Percentiles rank a stretch among this genome's conserved stretches.
Conservation (phyloP, 2,113 vertebrate genomes). For the Notiomystis cincta region DNA sequence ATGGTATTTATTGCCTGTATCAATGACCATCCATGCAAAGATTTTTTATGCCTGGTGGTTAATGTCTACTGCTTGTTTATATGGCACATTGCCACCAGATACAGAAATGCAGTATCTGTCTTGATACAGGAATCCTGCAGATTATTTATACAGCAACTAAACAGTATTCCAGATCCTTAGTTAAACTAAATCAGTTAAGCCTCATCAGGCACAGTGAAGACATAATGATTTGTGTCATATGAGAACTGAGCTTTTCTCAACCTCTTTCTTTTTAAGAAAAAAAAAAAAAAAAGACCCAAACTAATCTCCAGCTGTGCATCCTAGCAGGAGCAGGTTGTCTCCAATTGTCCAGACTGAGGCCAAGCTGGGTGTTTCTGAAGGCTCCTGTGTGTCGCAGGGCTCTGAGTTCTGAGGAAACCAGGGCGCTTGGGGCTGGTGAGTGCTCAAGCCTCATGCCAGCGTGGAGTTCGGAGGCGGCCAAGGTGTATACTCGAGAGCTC, state of each 20-base stretch:
- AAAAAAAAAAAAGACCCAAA: not conserved
- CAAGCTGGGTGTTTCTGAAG: slow-evolving; percentile 18
- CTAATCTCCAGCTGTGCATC: not conserved
- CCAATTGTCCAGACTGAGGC: not conserved
- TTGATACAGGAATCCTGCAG: not conserved
- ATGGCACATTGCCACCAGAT: not conserved
- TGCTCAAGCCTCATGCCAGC: not conserved
- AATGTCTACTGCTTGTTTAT: not conserved
- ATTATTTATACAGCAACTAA: not conserved
- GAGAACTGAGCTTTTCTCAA: not conserved
- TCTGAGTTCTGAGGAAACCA: slow-evolving; percentile 19
- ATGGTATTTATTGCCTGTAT: not conserved
- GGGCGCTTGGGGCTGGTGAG: not conserved
- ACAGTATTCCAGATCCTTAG: not conserved
- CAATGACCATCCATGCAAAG: not conserved
- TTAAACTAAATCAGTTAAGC: not conserved
- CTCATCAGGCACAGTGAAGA: not conserved
- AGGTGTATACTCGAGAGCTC: not conserved
- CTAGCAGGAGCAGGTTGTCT: not conserved
- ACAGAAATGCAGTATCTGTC: not conserved
- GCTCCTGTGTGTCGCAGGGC: slow-evolving; percentile 28
- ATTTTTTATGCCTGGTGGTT: not conserved
- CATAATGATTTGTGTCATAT: not conserved
- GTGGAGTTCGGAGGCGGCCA: not conserved
- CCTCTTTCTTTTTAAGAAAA: not conserved